A percentile compares a stretch with the other conserved stretches of the same genome.
phyloP scores from a whole-genome alignment of 2,797 vertebrate genomes.

The Pangasius mekongensis region DNA sequence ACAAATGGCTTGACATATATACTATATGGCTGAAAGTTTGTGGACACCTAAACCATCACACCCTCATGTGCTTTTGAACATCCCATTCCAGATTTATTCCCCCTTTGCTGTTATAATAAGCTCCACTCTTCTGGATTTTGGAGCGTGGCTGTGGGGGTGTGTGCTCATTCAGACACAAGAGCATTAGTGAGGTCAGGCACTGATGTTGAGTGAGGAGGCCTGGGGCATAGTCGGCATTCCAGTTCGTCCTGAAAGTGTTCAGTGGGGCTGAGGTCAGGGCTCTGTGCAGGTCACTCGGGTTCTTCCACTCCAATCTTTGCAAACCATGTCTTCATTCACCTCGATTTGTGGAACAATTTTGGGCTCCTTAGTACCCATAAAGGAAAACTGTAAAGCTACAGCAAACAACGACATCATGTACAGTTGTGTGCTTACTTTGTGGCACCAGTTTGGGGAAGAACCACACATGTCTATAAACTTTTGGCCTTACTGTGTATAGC shows the following conservation, averaged over 20 bases:
- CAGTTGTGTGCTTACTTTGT: neutral
- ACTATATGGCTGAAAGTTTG: neutral
- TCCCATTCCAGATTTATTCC: neutral
- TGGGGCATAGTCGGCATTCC: neutral
- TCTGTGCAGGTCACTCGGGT: neutral
- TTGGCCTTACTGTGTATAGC: neutral
- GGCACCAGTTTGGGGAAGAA: neutral
- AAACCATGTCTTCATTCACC: neutral
- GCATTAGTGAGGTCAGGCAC: neutral
- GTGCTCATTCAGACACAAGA: neutral
- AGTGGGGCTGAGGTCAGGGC: neutral
- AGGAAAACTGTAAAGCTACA: neutral
- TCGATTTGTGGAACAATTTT: neutral
- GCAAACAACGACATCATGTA: neutral
- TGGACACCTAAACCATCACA: neutral
- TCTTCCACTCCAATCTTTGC: neutral
- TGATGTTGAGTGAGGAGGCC: neutral
- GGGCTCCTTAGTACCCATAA: neutral
- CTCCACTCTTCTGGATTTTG: constrained; percentile 4
- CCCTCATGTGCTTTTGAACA: too few species aligned
- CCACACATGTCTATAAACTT: neutral
- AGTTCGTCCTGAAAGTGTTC: neutral
- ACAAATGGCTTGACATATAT: neutral
- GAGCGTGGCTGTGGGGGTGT: neutral
- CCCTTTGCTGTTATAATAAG: too few species aligned